These are phyloP conservation scores for Darevskia mixta DNA, from an alignment of 2,797 vertebrate genomes.

Conservation along the genomic window DNA sequence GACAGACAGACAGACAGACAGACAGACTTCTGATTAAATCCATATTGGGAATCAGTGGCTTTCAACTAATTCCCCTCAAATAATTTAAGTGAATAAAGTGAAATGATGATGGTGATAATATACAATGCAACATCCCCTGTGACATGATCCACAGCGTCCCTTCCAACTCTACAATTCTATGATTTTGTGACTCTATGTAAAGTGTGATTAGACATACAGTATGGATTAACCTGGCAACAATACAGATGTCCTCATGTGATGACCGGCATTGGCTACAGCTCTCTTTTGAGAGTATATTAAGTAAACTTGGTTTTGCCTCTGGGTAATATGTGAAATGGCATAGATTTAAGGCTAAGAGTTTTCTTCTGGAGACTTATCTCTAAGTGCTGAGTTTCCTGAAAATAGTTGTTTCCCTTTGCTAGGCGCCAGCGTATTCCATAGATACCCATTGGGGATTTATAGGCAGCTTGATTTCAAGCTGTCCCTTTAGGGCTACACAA, in stretches of 20 bases:
- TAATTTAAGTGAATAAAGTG: too few species aligned
- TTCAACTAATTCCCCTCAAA: too few species aligned
- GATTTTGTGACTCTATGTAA: too few species aligned
- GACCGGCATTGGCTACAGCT: not conserved
- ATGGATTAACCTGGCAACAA: not conserved
- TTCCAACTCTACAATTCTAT: too few species aligned
- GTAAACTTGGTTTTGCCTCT: not conserved
- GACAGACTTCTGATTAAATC: too few species aligned
- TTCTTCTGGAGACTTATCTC: not conserved
- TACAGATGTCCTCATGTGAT: not conserved
- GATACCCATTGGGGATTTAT: not conserved
- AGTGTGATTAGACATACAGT: not conserved
- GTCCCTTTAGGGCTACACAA: slow-evolving; percentile 14
- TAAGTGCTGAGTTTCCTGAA: not conserved
- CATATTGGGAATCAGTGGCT: too few species aligned
- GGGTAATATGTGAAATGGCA: not conserved
- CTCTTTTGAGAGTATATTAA: not conserved
- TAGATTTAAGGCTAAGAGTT: not conserved
- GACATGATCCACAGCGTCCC: too few species aligned
- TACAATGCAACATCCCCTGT: too few species aligned
- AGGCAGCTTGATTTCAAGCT: slow-evolving; percentile 20
- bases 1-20: too few species aligned
- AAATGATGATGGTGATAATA: too few species aligned
- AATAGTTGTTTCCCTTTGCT: not conserved
- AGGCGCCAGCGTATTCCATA: not conserved